These are phyloP conservation scores for Ammodytes dubius DNA, from an alignment of 2,113 vertebrate genomes.

Conservation along the genomic window DNA sequence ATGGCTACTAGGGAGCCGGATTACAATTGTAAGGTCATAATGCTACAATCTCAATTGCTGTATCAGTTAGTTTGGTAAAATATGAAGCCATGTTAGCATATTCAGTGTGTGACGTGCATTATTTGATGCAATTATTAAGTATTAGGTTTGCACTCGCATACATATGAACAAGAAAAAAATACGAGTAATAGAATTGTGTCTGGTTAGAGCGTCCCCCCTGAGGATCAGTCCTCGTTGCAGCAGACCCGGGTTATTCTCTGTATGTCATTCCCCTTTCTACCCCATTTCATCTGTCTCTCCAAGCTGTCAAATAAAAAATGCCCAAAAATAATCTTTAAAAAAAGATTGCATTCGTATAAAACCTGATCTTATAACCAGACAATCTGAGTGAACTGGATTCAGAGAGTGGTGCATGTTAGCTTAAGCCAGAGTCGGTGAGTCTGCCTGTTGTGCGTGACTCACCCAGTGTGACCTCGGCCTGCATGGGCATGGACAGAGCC, in stretches of 20 bases:
- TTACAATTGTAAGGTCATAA: background rate
- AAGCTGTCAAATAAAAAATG: no score
- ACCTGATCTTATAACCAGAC: background rate
- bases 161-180: background rate
- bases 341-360: background rate
- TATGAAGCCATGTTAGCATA: no score
- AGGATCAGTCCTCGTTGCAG: no score
- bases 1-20: no score
- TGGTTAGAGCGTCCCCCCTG: background rate
- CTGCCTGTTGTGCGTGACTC: slow-evolving; percentile 67
- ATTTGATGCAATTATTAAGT: background rate
- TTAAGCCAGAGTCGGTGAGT: background rate
- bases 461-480: slow-evolving; percentile 94
- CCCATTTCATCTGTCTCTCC: no score
- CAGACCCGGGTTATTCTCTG: no score
- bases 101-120: no score
- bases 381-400: background rate
- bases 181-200: background rate
- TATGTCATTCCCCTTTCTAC: no score
- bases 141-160: background rate
- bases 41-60: background rate
- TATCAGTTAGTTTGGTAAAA: background rate
- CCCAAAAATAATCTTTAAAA: no score
- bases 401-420: background rate
- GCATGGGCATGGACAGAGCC: slow-evolving; percentile 96